A percentile compares a stretch with the other conserved stretches of the same genome.
Evolutionary conservation across 1,140 invertebrate genomes (phyloP).

Genomic region (Hyles euphorbiae): DNA sequence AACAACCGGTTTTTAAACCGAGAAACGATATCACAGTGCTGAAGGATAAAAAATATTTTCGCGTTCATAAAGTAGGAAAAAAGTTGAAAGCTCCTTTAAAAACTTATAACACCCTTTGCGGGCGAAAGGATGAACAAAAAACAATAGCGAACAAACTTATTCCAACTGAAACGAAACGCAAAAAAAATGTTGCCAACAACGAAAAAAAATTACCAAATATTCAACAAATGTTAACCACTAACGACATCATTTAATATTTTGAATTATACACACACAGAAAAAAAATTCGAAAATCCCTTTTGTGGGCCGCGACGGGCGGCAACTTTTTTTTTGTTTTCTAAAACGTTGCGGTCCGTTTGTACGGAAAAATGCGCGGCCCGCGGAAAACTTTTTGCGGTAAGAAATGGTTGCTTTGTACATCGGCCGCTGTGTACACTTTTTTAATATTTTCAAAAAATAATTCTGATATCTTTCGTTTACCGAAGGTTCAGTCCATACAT

Average conservation of each 20-base stretch:
- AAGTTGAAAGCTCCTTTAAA: slow-evolving; percentile 9
- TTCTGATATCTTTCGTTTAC: too few relatives aligned
- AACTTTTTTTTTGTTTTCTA: slow-evolving; percentile 48
- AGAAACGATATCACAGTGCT: too few relatives aligned
- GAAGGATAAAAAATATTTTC: too few relatives aligned
- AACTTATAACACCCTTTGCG: slow-evolving; percentile 27
- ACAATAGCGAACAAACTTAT: slow-evolving; percentile 15
- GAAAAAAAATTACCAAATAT: slow-evolving; percentile 52
- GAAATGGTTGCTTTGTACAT: slow-evolving; percentile 50
- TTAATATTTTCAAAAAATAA: too few relatives aligned
- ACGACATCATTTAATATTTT: slow-evolving; percentile 61
- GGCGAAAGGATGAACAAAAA: slow-evolving; percentile 15
- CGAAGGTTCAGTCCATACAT: too few relatives aligned
- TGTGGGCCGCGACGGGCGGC: slow-evolving; percentile 37
- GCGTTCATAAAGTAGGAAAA: too few relatives aligned
- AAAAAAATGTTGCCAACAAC: slow-evolving; percentile 32
- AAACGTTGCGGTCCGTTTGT: slow-evolving; percentile 58
- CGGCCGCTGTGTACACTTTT: background rate
- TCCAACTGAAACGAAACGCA: slow-evolving; percentile 12
- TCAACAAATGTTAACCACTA: slow-evolving; percentile 62
- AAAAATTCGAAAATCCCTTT: slow-evolving; percentile 59
- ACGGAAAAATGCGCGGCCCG: slow-evolving; percentile 51
- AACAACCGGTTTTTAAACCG: too few relatives aligned
- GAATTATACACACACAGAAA: slow-evolving; percentile 31
- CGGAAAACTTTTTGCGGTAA: slow-evolving; percentile 64